phyloP scores from a whole-genome alignment of 2,888 invertebrate species.

The Hoplodrina ambigua region DNA sequence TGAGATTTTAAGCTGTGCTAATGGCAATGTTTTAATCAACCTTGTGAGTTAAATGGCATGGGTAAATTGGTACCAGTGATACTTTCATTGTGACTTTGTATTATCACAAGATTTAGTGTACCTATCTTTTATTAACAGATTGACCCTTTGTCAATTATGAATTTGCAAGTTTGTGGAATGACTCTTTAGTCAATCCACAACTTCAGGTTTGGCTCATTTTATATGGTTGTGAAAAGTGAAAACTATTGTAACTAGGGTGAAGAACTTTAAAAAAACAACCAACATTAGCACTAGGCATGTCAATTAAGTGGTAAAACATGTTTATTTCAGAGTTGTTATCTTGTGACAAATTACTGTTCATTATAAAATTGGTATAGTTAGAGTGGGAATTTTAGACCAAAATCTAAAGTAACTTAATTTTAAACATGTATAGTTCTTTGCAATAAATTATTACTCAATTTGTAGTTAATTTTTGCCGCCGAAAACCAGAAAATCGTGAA shows the following conservation, averaged over 20 bases:
- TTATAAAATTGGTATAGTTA: background rate
- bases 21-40: background rate
- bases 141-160: too few relatives aligned
- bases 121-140: too few relatives aligned
- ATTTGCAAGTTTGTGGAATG: too few relatives aligned
- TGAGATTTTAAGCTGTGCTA: background rate
- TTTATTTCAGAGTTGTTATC: slow-evolving; percentile 5
- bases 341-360: background rate
- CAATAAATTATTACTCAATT: background rate
- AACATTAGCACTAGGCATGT: background rate
- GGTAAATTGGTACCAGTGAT: background rate
- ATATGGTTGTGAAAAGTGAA: background rate
- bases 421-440: too few relatives aligned
- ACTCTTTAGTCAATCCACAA: too few relatives aligned
- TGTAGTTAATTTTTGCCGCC: slow-evolving; percentile 37
- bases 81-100: background rate
- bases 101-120: background rate
- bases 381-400: background rate
- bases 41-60: background rate
- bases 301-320: background rate
- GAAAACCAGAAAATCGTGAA: slow-evolving; percentile 12
- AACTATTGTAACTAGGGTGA: background rate
- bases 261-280: background rate
- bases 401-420: background rate
- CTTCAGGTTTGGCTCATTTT: too few relatives aligned